A percentile compares a stretch with the other conserved stretches of the same genome.
phyloP scores from a whole-genome alignment of 1,140 invertebrate genomes.

The Musca vetustissima region DNA sequence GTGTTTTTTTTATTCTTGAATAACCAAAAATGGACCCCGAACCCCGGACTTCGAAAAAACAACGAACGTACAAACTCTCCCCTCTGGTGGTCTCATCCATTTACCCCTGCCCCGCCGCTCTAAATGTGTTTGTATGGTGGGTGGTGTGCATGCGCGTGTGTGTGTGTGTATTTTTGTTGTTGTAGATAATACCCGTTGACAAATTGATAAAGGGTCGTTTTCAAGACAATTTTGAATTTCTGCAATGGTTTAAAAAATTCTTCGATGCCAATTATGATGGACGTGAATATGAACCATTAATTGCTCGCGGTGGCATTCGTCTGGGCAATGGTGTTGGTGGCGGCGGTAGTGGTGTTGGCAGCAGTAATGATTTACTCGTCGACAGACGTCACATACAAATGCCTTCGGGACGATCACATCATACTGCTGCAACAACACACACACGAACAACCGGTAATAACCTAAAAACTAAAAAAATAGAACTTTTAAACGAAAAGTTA shows the following conservation, averaged over 20 bases:
- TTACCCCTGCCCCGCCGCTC: too few species aligned
- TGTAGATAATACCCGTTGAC: constrained; percentile 94
- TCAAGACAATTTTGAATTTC: constrained; percentile 99
- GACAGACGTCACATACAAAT: constrained; percentile 56
- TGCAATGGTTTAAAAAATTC: constrained; percentile 99
- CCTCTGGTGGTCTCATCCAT: too few species aligned
- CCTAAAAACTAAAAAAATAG: not conserved
- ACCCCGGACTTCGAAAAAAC: not conserved
- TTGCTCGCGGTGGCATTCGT: constrained; percentile 76
- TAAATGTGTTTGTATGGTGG: too few species aligned
- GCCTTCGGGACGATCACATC: constrained; percentile 23
- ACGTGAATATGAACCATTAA: constrained; percentile 88
- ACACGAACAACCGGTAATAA: constrained; percentile 27
- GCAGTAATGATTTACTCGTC: constrained; percentile 54
- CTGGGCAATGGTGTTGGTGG: constrained; percentile 63
- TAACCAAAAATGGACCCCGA: not conserved
- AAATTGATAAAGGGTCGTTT: constrained; percentile 96
- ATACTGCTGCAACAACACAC: constrained; percentile 22
- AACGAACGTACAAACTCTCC: too few species aligned
- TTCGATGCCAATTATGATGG: constrained; percentile 99
- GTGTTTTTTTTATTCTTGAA: not conserved
- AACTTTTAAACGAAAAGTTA: not conserved
- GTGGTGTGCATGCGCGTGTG: too few species aligned
- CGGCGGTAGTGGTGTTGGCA: constrained; percentile 35
- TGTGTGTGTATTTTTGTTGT: not conserved